phyloP scores from a whole-genome alignment of 2,888 invertebrate species.

The Megastigmus dorsalis region DNA sequence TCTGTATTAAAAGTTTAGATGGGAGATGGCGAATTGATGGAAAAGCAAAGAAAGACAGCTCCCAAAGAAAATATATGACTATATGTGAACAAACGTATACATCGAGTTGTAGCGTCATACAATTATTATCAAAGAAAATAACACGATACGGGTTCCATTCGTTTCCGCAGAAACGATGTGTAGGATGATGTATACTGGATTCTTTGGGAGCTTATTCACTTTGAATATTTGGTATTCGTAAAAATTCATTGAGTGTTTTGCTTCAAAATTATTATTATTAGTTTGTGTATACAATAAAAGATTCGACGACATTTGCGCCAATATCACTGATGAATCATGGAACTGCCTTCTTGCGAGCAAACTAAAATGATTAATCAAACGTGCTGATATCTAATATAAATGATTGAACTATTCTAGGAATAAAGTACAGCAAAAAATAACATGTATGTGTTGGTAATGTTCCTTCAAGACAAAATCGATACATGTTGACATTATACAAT shows the following conservation, averaged over 20 bases:
- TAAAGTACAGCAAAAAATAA: background rate
- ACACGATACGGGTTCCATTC: constrained; percentile 21
- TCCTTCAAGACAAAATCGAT: background rate
- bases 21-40: no score
- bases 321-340: background rate
- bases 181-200: no score
- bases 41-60: constrained; percentile 13
- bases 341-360: background rate
- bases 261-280: no score
- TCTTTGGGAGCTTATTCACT: no score
- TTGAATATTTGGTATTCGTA: no score
- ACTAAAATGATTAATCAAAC: constrained; percentile 6
- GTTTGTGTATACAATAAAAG: background rate
- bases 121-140: constrained; percentile 16
- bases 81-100: background rate
- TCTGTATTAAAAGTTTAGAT: no score
- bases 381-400: background rate
- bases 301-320: background rate
- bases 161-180: constrained; percentile 3
- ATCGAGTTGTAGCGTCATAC: constrained; percentile 8
- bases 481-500: background rate
- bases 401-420: background rate
- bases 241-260: no score
- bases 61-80: constrained; percentile 7
- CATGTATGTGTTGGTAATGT: background rate